These are phyloP conservation scores for Abrostola triplasia DNA, from an alignment of 2,888 invertebrate genomes.

Conservation along the genomic window DNA sequence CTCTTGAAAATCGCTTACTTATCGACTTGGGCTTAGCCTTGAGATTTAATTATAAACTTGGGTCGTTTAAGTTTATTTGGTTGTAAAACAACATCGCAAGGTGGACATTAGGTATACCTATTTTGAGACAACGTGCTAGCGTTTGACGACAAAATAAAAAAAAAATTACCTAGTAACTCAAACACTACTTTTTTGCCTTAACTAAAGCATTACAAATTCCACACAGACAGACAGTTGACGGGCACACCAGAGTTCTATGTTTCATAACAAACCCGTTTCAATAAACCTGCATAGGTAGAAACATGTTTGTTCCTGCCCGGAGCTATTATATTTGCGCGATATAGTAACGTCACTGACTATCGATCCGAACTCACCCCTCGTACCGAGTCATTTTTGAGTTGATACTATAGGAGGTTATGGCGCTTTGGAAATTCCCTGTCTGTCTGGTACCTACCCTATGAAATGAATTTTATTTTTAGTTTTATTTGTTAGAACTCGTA, in stretches of 20 bases:
- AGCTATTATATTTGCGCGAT: conserved; percentile 24
- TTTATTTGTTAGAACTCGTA: too few relatives aligned
- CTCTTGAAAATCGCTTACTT: conserved; percentile 43
- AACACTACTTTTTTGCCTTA: conserved; percentile 12
- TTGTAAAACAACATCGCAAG: conserved; percentile 35
- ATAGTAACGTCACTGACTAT: conserved; percentile 21
- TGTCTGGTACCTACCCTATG: too few relatives aligned
- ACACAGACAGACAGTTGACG: conserved; percentile 14
- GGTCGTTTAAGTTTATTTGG: conserved; percentile 52
- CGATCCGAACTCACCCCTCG: conserved; percentile 16
- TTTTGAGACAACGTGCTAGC: conserved; percentile 15
- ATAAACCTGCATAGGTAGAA: conserved; percentile 2
- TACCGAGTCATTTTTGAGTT: conserved; percentile 1
- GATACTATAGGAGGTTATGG: conserved; percentile 4
- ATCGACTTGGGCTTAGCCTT: conserved; percentile 62
- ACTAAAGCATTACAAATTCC: conserved; percentile 9
- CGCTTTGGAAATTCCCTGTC: neutral
- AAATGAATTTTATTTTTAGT: too few relatives aligned
- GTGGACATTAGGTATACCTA: conserved; percentile 30
- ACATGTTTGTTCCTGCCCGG: conserved; percentile 15
- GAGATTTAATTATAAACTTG: conserved; percentile 63
- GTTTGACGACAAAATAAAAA: conserved; percentile 30
- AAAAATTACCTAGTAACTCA: conserved; percentile 36
- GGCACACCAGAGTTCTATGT: conserved; percentile 5
- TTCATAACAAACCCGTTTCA: too few relatives aligned